Conservation (phyloP, 2,113 vertebrate species). For the Gnathonemus echidnorhynchus region DNA sequence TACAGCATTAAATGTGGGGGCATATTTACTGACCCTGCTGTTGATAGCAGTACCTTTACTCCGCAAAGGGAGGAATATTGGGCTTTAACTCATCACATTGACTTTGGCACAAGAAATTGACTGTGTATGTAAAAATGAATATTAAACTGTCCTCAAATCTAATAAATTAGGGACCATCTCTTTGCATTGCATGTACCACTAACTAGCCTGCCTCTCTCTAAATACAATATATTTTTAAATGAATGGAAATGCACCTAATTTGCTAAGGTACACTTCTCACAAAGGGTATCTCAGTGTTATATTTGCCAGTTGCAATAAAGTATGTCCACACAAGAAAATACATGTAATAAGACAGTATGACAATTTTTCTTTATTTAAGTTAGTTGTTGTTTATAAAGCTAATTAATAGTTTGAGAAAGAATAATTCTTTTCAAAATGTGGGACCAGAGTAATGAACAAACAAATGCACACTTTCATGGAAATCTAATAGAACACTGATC, state of each 20-base stretch:
- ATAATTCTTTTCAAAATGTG: background rate
- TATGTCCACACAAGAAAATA: background rate
- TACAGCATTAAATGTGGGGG: background rate
- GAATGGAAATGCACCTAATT: background rate
- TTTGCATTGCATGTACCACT: background rate
- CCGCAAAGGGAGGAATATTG: background rate
- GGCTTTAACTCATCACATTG: background rate
- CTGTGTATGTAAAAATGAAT: background rate
- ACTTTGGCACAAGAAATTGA: background rate
- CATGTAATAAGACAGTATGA: background rate
- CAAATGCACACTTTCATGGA: background rate
- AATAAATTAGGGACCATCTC: background rate
- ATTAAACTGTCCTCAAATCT: background rate
- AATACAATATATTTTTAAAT: background rate
- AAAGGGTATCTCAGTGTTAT: background rate
- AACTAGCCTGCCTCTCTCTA: background rate
- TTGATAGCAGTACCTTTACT: background rate
- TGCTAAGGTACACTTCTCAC: background rate
- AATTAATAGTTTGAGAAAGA: background rate
- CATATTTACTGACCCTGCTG: background rate
- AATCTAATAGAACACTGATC: background rate
- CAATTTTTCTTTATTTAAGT: background rate
- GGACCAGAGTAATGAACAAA: background rate
- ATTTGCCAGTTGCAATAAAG: background rate
- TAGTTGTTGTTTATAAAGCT: background rate